These are phyloP conservation scores for Agrotis clavis DNA, from an alignment of 2,888 invertebrate genomes.

Conservation along the genomic window DNA sequence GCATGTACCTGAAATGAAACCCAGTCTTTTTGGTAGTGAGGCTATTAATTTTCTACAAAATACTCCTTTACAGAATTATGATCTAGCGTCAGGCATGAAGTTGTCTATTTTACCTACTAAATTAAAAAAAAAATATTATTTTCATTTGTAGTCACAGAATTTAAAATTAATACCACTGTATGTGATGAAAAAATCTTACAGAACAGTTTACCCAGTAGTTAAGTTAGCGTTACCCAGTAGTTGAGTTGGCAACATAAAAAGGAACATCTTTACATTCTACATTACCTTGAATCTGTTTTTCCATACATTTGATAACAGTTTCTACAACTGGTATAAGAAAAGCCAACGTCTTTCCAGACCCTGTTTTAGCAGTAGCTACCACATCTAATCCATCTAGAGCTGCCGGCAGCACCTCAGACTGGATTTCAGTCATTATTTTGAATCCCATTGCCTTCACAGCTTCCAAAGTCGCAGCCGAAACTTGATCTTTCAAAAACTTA, in stretches of 20 bases:
- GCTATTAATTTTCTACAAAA: too few species aligned
- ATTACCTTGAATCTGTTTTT: slow-evolving; percentile 69
- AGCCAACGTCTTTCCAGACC: slow-evolving; percentile 98
- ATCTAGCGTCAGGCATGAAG: too few species aligned
- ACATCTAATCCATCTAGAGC: slow-evolving; percentile 97
- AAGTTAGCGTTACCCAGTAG: too few species aligned
- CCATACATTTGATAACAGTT: slow-evolving; percentile 92
- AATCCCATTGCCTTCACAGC: slow-evolving; percentile 97
- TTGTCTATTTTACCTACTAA: too few species aligned
- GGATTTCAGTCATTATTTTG: slow-evolving; percentile 98
- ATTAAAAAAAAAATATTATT: too few species aligned
- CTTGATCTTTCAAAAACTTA: slow-evolving; percentile 90
- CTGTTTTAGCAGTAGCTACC: slow-evolving; percentile 98
- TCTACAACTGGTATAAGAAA: slow-evolving; percentile 99
- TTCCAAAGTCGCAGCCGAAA: slow-evolving; percentile 94
- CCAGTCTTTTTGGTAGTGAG: background rate
- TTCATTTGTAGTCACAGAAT: background rate
- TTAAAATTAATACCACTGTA: too few species aligned
- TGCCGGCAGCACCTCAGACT: slow-evolving; percentile 96
- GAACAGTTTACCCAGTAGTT: background rate
- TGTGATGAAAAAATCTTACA: too few species aligned
- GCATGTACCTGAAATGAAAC: slow-evolving; percentile 93
- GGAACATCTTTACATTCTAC: background rate
- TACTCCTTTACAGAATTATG: too few species aligned
- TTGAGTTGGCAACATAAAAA: too few species aligned